Evolutionary conservation across 2,113 vertebrate genomes (phyloP).

Genomic region (Buteo buteo): DNA sequence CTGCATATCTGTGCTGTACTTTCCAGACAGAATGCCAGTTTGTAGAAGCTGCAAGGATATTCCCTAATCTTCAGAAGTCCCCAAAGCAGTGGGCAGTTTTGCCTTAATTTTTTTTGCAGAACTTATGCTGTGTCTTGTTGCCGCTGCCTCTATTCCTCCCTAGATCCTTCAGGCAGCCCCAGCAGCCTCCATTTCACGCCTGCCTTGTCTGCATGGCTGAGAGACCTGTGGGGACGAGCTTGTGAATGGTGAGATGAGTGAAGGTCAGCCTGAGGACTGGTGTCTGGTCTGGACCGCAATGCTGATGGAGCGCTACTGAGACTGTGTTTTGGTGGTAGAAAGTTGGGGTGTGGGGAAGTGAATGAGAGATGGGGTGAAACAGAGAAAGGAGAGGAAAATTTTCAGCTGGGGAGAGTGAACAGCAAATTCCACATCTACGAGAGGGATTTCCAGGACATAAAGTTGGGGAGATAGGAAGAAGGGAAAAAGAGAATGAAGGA

Average conservation of each 20-base stretch:
- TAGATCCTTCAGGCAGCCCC: background rate
- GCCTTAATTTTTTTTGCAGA: background rate
- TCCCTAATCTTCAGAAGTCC: background rate
- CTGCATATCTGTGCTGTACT: background rate
- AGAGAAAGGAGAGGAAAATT: background rate
- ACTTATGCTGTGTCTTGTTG: background rate
- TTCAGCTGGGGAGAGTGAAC: background rate
- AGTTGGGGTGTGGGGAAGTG: background rate
- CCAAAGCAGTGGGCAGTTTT: background rate
- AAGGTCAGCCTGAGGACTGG: background rate
- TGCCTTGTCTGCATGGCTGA: background rate
- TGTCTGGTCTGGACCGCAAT: background rate
- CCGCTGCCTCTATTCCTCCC: background rate
- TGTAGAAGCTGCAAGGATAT: background rate
- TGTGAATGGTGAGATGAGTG: background rate
- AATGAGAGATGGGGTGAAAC: background rate
- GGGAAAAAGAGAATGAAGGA: background rate
- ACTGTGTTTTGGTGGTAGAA: background rate
- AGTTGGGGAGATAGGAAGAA: background rate
- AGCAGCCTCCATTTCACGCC: background rate
- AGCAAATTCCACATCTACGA: background rate
- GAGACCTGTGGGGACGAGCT: background rate
- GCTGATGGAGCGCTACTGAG: background rate
- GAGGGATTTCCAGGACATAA: background rate
- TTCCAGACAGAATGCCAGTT: background rate